Percentiles rank a stretch among this genome's conserved stretches.
phyloP scores from a whole-genome alignment of 2,888 invertebrate genomes.

The Actias luna region DNA sequence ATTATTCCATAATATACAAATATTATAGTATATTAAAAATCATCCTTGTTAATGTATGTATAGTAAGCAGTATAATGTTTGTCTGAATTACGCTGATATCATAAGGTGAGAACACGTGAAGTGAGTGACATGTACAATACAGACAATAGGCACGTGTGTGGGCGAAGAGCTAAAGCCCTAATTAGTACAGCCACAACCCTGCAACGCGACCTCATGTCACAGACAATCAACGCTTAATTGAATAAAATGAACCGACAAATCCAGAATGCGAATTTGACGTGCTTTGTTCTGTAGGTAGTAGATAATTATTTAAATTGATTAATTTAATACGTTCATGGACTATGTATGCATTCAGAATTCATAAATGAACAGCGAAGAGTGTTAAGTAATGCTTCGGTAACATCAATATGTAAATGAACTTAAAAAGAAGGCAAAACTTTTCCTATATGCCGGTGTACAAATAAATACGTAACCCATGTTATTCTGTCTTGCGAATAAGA shows the following conservation, averaged over 20 bases:
- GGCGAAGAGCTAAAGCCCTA: constrained; percentile 67
- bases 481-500: constrained; percentile 68
- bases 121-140: constrained; percentile 41
- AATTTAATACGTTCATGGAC: constrained; percentile 14
- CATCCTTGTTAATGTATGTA: no score
- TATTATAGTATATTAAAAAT: background rate
- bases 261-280: constrained; percentile 58
- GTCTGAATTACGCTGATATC: background rate
- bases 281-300: constrained; percentile 32
- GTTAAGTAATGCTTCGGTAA: constrained; percentile 22
- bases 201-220: constrained; percentile 74
- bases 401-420: constrained; percentile 49
- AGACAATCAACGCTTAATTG: constrained; percentile 72
- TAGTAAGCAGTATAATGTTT: background rate
- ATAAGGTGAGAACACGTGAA: background rate
- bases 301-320: constrained; percentile 18
- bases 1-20: background rate
- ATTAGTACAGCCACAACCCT: constrained; percentile 70
- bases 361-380: constrained; percentile 21
- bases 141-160: constrained; percentile 62
- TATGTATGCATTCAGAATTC: constrained; percentile 21
- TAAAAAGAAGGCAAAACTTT: constrained; percentile 50
- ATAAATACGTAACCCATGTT: constrained; percentile 63
- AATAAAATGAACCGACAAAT: constrained; percentile 70
- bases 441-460: constrained; percentile 54